Base-by-base conservation (phyloP, 2,888 invertebrate genomes). In the Smittia sp. region DNA sequence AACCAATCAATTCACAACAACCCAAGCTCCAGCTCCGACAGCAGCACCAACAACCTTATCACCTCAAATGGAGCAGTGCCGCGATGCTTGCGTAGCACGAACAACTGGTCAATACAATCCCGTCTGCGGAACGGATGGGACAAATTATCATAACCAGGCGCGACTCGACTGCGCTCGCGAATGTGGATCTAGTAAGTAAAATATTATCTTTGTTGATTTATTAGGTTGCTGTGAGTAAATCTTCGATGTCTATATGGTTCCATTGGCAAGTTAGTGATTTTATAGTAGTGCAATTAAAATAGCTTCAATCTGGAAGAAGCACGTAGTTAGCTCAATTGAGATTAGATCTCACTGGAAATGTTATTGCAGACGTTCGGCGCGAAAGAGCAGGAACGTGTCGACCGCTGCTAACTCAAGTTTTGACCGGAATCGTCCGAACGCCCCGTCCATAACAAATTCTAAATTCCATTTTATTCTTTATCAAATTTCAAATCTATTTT, bases 81-180 rank as follows among this genome's bases (percentile, higher is more conserved):
- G 13, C 11, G 46, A 46, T 15, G 32, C 32, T 6, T 32, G 32
- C 9, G 80, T 78, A 2, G 25, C 27, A 1, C 22, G 25, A 54
- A 80, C 81, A 0, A 82, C 82, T 0, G 74, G 80, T 0, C 79
- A 82, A 74, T 82, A 81, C 39, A 82, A 80, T 78, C 82, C 82
- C 1, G 77, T 82, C 68, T 82, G 82, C 75, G 82, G 79, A 13
- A 80, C 77, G 58, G 79, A 82, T 75, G 77, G 77, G 25, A 77
- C 79, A 38, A 63, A 78, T 38, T 82, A 82, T 74, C 75, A 75
- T 20, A 82, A 82, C 74, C 78, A 79, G 66, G 80, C 80, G 72
- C 80, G 80, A 68, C 80, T 80, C 32, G 77, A 78, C 62, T 82
- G 82, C 68, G 81, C 82, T 0, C 77, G 77, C 2, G 74, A 75